Percentiles rank a stretch among this genome's conserved stretches.
Evolutionary conservation across 1,140 invertebrate genomes (phyloP).

Genomic region (Aphidius ervi): DNA sequence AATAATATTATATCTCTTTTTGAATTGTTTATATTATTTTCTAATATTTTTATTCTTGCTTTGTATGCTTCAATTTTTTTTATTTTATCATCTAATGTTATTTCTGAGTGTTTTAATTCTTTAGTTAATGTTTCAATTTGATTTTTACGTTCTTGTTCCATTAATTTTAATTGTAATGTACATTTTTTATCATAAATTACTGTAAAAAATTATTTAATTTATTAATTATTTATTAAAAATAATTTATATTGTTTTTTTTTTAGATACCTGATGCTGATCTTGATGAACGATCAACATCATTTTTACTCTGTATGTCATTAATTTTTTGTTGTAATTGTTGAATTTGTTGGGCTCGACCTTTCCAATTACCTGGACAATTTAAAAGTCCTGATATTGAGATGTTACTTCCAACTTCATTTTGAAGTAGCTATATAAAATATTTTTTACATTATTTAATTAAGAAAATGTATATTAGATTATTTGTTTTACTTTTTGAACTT

Average conservation of each 20-base stretch:
- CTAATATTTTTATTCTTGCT: constrained; percentile 57
- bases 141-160: constrained; percentile 56
- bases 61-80: constrained; percentile 57
- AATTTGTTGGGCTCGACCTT: constrained; percentile 69
- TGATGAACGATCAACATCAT: constrained; percentile 25
- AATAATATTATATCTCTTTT: constrained; percentile 54
- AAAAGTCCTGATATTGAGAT: constrained; percentile 47
- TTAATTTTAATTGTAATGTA: constrained; percentile 45
- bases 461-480: too few species aligned
- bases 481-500: constrained; percentile 37
- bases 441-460: too few species aligned
- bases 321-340: constrained; percentile 62
- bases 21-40: constrained; percentile 51
- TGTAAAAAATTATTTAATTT: constrained; percentile 17
- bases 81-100: constrained; percentile 50
- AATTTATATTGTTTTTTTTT: constrained; percentile 6
- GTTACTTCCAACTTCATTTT: constrained; percentile 58
- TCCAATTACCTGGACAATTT: constrained; percentile 58
- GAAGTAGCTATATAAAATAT: constrained; percentile 38
- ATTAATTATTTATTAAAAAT: constrained; percentile 9
- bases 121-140: constrained; percentile 53
- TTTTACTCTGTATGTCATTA: constrained; percentile 59
- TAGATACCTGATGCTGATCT: constrained; percentile 9
- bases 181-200: constrained; percentile 28
- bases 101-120: constrained; percentile 47